These are phyloP conservation scores for Trissoscelio sp. DNA, from an alignment of 2,888 invertebrate species.

Conservation along the genomic window DNA sequence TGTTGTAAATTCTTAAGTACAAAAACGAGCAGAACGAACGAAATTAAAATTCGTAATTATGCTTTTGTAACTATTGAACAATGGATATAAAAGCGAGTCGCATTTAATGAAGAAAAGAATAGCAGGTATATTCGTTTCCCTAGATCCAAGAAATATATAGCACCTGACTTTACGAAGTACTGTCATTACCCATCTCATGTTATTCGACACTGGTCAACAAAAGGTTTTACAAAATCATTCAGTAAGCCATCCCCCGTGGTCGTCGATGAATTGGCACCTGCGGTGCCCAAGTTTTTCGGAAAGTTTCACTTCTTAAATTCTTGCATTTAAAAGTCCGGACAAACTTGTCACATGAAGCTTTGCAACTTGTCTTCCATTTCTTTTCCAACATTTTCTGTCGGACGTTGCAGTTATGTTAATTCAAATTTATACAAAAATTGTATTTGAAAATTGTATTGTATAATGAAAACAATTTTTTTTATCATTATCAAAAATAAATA, in stretches of 20 bases:
- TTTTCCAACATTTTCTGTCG: no score
- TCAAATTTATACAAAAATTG: no score
- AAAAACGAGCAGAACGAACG: slow-evolving; percentile 17
- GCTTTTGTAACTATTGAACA: slow-evolving; percentile 28
- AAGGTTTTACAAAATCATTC: slow-evolving; percentile 28
- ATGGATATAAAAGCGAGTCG: slow-evolving; percentile 11
- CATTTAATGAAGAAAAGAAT: slow-evolving; percentile 32
- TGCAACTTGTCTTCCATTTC: no score
- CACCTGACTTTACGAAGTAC: slow-evolving; percentile 50
- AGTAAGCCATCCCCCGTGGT: slow-evolving; percentile 15
- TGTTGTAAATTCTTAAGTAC: slow-evolving; percentile 18
- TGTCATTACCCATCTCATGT: slow-evolving; percentile 35
- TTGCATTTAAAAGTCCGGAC: slow-evolving; percentile 27
- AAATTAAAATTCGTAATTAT: slow-evolving; percentile 53
- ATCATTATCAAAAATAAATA: no score
- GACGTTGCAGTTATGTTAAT: no score
- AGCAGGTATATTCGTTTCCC: slow-evolving; percentile 3
- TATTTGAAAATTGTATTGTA: no score
- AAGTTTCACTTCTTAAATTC: slow-evolving; percentile 32
- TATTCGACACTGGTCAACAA: slow-evolving; percentile 37
- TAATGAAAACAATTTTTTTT: no score
- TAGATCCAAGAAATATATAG: slow-evolving; percentile 34
- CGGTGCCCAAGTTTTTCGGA: slow-evolving; percentile 19
- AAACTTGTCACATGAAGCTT: neutral
- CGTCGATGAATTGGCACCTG: slow-evolving; percentile 31